Base-by-base conservation (phyloP, 2,888 invertebrate genomes). In the Thecocarcelia acutangulata region DNA sequence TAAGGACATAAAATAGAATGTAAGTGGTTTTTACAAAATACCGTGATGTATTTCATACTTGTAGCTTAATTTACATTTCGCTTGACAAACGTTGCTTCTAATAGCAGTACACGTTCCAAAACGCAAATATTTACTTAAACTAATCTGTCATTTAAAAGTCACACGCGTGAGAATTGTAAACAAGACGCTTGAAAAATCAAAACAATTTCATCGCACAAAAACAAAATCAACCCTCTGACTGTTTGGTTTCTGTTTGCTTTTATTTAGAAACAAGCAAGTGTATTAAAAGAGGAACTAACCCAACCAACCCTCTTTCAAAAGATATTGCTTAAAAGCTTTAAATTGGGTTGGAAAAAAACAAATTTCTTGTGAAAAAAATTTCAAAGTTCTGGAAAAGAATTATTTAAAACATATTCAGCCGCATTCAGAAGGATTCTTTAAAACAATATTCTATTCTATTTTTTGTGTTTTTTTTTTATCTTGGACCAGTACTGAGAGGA, bases 121-220 rank as follows among this genome's bases (percentile, higher is more conserved):
- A 19, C 84, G 81, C 87, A 89, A 90, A 90, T 87, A 90, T 89
- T 89, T 89, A 86, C 87, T 87, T 87, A 88, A 87, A 89, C 88
- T 89, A 90, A 90, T 90, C 89, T 90, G 89, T 89, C 89, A 90
- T 90, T 90, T 89, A 89, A 89, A 89, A 90, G 90, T 90, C 90
- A 90, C 89, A 88, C 88, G 90, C 90, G 90, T 90, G 90, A 90
- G 90, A 90, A 90, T 86, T 87, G 90, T 88, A 90, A 90, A 90
- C 90, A 90, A 86, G 83, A 82, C 70, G 81, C 78, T 77, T 69
- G 74, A 83, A 78, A 77, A 83, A 80, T 80, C 76, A 81, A 74
- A 83, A 84, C 81, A 85, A 84, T 83, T 83, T 84, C 80, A 80
- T 73, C 48, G 59, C 9, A 63, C 17, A 48, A 52, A 61, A 58